These are phyloP conservation scores for Andinoacara biseriatus DNA, from an alignment of 2,113 vertebrate genomes.

Conservation along the genomic window DNA sequence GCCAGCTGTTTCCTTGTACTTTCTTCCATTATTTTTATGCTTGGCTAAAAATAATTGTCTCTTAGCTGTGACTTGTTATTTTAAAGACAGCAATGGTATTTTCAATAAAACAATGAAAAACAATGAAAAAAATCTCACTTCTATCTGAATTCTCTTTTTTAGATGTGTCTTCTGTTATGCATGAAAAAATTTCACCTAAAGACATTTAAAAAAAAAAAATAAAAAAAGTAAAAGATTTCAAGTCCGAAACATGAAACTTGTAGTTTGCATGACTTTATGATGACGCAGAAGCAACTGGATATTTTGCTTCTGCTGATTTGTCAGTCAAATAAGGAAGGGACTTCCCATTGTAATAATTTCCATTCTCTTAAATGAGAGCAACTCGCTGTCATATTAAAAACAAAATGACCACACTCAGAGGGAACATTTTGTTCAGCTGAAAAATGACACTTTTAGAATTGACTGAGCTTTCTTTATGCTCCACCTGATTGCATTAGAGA, in stretches of 20 bases:
- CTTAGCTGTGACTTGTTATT: not conserved
- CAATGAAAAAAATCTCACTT: not conserved
- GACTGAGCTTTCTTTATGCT: not conserved
- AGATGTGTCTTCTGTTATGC: not conserved
- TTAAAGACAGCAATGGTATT: not conserved
- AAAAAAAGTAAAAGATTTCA: not conserved
- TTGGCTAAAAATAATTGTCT: not conserved
- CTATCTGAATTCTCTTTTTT: not conserved
- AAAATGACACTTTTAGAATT: not conserved
- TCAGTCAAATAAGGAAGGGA: constrained; percentile 43
- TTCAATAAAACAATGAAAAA: not conserved
- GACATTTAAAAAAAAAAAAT: not conserved
- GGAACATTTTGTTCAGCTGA: not conserved
- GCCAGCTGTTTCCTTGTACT: not conserved
- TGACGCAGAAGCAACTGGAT: constrained; percentile 36
- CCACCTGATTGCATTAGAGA: not conserved
- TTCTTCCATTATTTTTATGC: not conserved
- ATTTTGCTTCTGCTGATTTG: constrained; percentile 29
- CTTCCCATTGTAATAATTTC: not conserved
- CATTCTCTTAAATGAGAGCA: not conserved
- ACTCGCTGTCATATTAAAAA: not conserved
- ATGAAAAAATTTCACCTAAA: not conserved
- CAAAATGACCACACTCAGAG: not conserved
- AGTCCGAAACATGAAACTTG: not conserved
- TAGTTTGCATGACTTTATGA: not conserved